A percentile compares a stretch with the other conserved stretches of the same genome.
Evolutionary conservation across 2,888 invertebrate species (phyloP).

Genomic region (Hanleya hanleyi): DNA sequence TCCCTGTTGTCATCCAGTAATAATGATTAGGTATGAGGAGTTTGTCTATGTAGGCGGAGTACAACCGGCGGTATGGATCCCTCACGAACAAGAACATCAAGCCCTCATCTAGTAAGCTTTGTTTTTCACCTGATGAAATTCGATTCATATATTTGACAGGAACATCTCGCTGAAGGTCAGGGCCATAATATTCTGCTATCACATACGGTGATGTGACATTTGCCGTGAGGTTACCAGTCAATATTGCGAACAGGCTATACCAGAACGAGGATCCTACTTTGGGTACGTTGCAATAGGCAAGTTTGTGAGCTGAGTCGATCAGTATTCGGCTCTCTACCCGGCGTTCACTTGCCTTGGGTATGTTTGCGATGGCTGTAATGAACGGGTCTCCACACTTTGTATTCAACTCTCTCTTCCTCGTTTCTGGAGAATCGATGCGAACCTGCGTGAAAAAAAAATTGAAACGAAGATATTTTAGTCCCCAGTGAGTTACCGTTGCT

Average conservation of each 20-base stretch:
- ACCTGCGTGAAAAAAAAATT: too few relatives aligned
- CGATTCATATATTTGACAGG: too few relatives aligned
- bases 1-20: not conserved
- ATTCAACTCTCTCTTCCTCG: too few relatives aligned
- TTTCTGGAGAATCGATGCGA: too few relatives aligned
- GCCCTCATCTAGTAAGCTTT: too few relatives aligned
- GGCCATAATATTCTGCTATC: not conserved
- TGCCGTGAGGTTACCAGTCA: not conserved
- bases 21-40: not conserved
- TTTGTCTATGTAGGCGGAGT: conserved; percentile 15
- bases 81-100: conserved; percentile 12
- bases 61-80: conserved; percentile 11
- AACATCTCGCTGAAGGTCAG: not conserved
- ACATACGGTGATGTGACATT: not conserved
- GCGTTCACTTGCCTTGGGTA: not conserved
- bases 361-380: too few relatives aligned
- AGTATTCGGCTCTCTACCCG: not conserved
- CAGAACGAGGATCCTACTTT: not conserved
- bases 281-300: not conserved
- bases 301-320: not conserved
- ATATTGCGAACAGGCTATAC: not conserved
- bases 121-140: too few relatives aligned
- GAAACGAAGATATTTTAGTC: too few relatives aligned
- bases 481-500: too few relatives aligned
- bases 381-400: too few relatives aligned